Evolutionary conservation across 1,140 invertebrate genomes (phyloP), one percentile per base, ranked within the genome.

Genomic region (Diorhabda carinulata): DNA sequence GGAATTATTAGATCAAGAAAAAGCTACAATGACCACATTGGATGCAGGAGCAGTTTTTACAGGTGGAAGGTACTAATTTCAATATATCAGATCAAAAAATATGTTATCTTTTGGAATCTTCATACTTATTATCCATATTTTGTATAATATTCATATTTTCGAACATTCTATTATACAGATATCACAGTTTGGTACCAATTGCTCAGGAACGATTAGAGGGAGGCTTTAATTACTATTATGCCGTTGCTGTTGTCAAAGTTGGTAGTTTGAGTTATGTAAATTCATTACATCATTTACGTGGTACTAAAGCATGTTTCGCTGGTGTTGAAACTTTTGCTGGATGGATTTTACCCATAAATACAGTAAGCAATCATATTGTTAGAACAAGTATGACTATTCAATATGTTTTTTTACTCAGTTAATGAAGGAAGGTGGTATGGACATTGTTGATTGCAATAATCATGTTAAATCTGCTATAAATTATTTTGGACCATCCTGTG

Each of bases 21-120:
- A 89, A 74, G 95, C 91, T 0, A 92, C 98, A 60, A 82, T 98
- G 45, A 92, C 96, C 7, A 89, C 89, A 1, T 78, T 98, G 4
- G 96, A 98, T 84, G 89, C 96, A 52, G 96, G 96, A 40, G 93
- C 98, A 84, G 90, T 97, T 8, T 98, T 96, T 82, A 87, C 94
- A 52, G 96, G 90, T 61, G 96, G 96, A 1, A 83, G 95, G 47
- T 25, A 25, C 25, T 25, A 25, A 25, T 25, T 25, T 25, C 25
- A 25, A 25, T 25, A 25, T 25, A 25, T 25, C 25, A 25, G 25
- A 25, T 25, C 1, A 25, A 25, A 25, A 25, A 25, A 25, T 25
- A 25, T 25, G 25, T 25, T 25, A 25, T 25, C 25, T 25, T 25
- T 25, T 25, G 25, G 25, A 25, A 25, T 1, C 61, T 1, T 25